Evolutionary conservation across 2,797 vertebrate species (phyloP), one percentile per base, ranked within the genome.

Genomic region (Botia kubotai): DNA sequence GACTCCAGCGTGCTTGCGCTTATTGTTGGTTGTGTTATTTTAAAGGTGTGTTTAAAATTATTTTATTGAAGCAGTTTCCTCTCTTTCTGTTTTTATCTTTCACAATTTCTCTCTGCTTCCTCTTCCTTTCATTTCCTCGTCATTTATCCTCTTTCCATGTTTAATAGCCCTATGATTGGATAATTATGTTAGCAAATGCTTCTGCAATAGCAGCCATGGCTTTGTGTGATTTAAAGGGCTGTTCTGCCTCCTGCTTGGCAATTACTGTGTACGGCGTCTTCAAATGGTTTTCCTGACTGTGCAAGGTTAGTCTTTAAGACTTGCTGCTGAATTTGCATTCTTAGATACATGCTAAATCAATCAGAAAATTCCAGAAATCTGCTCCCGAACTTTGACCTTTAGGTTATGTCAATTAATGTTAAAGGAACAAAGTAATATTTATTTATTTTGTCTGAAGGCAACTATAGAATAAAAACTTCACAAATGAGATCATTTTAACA

Each of bases 151-250:
- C 63, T 50, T n/a, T 16, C 36, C 43, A 4, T 29, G 58, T 75
- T 60, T 70, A 78, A 70, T 77, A 39, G 17, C 39, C 33, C 39
- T 4, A 62, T 60, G 57, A 60, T 46, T 62, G 67, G 67, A 63
- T 79, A 79, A 79, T 36, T 36, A 52, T 62, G 39, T 16, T 48
- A 11, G 23, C 55, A 19, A 23, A 70, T 50, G 60, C 67, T 62
- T 36, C 16, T 17, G 66, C 33, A 67, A 78, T 7, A 62, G 39
- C 39, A 62, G 39, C 14, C 39, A 19, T 46, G 14, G 16, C 57
- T 70, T 62, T 69, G 52, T 53, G 14, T 14, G 4, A 78, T 62
- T 53, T 39, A 43, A 77, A 75, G 50, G 43, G 16, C 23, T 71
- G n/a, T 29, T 71, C 23, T 71, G 29, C 26, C 57, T 12, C 14